Evolutionary conservation across 2,797 vertebrate species (phyloP), one percentile per base, ranked within the genome.

Genomic region (Mormyrus hasselquistii): DNA sequence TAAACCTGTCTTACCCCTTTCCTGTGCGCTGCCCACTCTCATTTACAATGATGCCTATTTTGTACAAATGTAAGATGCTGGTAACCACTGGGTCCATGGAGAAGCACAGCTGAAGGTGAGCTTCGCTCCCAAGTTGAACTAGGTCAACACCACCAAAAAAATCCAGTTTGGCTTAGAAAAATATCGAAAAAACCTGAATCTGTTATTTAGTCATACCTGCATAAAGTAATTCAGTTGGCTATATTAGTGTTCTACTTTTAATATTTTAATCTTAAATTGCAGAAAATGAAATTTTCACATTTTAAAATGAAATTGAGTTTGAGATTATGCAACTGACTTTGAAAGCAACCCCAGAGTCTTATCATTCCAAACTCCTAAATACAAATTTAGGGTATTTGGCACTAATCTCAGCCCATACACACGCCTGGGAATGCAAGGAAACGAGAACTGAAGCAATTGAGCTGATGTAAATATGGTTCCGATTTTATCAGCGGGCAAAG

Each of bases 251-350:
- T 41, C 76, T 82, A 47, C 76, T 82, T 82, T 82, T 82, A 82
- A 82, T 47, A 82, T 82, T 82, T 82, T n/a, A 82, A 82, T 44
- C 29, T 47, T 82, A 82, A 82, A 82, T 82, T 82, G 47, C 76
- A n/a, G 16, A 82, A 82, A 82, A 82, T 22, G 41, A 82, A 82
- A n/a, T 47, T 73, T 73, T 47, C 76, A 82, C 41, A 82, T 82
- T 82, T 82, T 47, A 82, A 82, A 82, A 47, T 47, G 41, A 47
- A 82, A 82, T 82, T 47, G 76, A 82, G 76, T 19, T 82, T 47
- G 41, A 47, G 76, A 47, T 82, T 82, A 82, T 82, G 76, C 41
- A 47, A n/a, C 41, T 82, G 76, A 82, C 38, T 82, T 82, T 82
- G 16, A 82, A 82, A 65, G 76, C 7, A 82, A 82, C 41, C 76